Evolutionary conservation across 1,140 invertebrate genomes (phyloP), one percentile per base, ranked within the genome.

Genomic region (Trichoplusia ni): DNA sequence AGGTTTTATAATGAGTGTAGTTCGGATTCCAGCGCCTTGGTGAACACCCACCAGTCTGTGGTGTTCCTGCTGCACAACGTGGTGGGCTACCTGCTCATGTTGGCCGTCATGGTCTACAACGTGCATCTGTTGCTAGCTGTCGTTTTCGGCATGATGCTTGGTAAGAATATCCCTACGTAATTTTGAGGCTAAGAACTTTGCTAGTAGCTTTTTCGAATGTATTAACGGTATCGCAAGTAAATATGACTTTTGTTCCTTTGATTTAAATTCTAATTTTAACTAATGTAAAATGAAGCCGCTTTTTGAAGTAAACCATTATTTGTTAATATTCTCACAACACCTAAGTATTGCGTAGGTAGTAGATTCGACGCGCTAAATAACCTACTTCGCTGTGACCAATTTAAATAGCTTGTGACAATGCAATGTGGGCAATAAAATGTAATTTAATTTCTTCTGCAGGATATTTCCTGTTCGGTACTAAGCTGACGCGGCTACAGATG

Each of bases 21-120:
- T 16, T 27, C 31, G 9, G 8, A 21, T 37, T 64, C 1, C 61
- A 87, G 86, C 11, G 69, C 80, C 19, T 58, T 83, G 47, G 80
- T 86, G 58, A 86, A 83, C 53, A 38, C 60, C 0, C 78, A 85
- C 56, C 89, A 88, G 65, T 82, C 89, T 5, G 19, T 71, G 9
- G 69, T 90, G 61, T 91, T 89, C 75, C 62, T 89, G 49, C 51
- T 87, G 62, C 92, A 93, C 70, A 92, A 91, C 56, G 74, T 79
- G 16, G 86, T 97, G 42, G 95, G 95, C 61, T 98, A 98, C 86
- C 90, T 96, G 37, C 92, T 98, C n/a, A 98, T 98, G 97, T 88
- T 98, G 71, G 93, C 94, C 33, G 95, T 97, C 60, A 98, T 98
- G 97, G 93, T 95, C 0, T 98, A 95, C 90, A 98, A 98, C 88